phyloP scores from a whole-genome alignment of 2,797 vertebrate genomes.

The Poeciliopsis gracilis region DNA sequence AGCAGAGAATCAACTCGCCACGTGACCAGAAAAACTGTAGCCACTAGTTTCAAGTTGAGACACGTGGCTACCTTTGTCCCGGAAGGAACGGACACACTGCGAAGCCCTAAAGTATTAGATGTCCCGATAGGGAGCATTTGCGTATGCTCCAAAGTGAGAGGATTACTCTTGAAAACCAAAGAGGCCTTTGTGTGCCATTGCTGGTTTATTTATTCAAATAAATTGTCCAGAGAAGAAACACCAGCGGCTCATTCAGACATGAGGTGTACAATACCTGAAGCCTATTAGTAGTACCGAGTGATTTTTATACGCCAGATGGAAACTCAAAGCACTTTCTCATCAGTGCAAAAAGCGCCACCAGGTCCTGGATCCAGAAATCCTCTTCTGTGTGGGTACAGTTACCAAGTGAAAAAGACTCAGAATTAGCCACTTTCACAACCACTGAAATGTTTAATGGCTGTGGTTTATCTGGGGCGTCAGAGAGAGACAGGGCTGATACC shows the following conservation, averaged over 20 bases:
- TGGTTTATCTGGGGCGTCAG: neutral
- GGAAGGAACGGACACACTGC: conserved; percentile 42
- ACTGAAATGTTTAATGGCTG: neutral
- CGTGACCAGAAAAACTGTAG: conserved; percentile 26
- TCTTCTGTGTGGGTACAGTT: neutral
- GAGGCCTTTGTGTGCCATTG: neutral
- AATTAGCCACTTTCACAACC: neutral
- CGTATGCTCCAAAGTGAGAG: conserved; percentile 12
- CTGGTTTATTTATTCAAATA: neutral
- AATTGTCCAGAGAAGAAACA: neutral
- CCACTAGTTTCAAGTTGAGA: conserved; percentile 47
- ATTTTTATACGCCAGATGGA: neutral
- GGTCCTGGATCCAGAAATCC: neutral
- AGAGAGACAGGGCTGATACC: neutral
- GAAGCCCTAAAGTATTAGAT: conserved; percentile 42
- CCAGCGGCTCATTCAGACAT: neutral
- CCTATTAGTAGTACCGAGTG: neutral
- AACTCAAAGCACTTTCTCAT: neutral
- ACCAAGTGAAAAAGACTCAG: neutral
- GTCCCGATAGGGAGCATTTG: conserved; percentile 43
- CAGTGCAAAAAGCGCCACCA: neutral
- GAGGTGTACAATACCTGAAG: neutral
- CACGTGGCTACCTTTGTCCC: conserved; percentile 51
- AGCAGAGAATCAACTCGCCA: conserved; percentile 26
- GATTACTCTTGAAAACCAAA: neutral